Evolutionary conservation across 2,797 vertebrate genomes (phyloP).

Genomic region (Pogonophryne albipinna): DNA sequence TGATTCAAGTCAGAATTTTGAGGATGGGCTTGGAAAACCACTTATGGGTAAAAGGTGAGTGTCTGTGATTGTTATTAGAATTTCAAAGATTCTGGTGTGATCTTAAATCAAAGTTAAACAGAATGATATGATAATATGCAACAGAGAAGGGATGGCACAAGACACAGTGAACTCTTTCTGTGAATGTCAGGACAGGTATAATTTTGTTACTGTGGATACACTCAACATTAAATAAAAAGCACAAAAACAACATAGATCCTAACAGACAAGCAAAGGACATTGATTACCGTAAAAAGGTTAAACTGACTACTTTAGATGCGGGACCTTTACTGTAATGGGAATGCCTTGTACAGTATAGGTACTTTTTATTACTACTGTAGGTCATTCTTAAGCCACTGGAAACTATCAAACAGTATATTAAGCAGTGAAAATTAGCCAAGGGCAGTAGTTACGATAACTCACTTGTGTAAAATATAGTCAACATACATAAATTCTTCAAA

Average conservation of each 20-base stretch:
- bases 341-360: no score
- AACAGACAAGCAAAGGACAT: conserved; percentile 4
- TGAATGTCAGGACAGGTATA: conserved; percentile 11
- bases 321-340: no score
- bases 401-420: no score
- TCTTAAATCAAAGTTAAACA: background rate
- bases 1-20: no score
- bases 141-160: conserved; percentile 42
- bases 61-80: background rate
- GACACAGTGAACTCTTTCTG: conserved; percentile 39
- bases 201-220: conserved; percentile 30
- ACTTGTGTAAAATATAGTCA: no score
- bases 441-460: no score
- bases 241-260: conserved; percentile 6
- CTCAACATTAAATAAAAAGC: conserved; percentile 3
- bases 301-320: background rate
- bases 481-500: no score
- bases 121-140: conserved; percentile 13
- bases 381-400: no score
- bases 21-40: background rate
- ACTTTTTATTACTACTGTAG: no score
- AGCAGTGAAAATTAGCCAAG: no score
- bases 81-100: background rate
- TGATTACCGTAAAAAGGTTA: background rate
- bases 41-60: conserved; percentile 2